Evolutionary conservation across 1,140 invertebrate genomes (phyloP).

Genomic region (Cydia amplana): DNA sequence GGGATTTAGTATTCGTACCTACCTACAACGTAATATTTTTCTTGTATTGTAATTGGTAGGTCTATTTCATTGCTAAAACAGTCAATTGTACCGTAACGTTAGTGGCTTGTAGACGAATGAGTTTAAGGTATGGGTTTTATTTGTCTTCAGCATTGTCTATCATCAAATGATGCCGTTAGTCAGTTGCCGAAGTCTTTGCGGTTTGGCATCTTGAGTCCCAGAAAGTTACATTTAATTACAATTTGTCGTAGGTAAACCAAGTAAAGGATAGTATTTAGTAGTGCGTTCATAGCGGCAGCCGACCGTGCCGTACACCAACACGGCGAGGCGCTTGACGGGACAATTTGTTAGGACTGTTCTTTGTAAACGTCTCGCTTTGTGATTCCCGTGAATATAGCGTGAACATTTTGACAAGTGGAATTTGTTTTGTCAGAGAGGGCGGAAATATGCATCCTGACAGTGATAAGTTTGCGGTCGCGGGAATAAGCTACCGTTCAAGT

Average conservation of each 20-base stretch:
- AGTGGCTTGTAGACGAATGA: no score
- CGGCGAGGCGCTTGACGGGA: constrained; percentile 58
- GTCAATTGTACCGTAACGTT: no score
- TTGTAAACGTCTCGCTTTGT: constrained; percentile 71
- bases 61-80: no score
- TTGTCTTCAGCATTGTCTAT: no score
- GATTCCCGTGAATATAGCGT: constrained; percentile 63
- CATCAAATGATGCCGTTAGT: neutral
- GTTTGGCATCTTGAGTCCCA: neutral
- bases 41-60: no score
- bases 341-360: constrained; percentile 70
- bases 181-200: neutral
- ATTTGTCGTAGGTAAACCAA: constrained; percentile 1
- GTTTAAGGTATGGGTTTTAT: no score
- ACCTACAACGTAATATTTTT: no score
- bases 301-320: constrained; percentile 57
- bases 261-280: constrained; percentile 20
- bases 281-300: constrained; percentile 44
- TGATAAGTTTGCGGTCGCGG: constrained; percentile 43
- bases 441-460: constrained; percentile 51
- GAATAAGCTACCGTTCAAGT: constrained; percentile 23
- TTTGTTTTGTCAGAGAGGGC: constrained; percentile 64
- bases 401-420: constrained; percentile 73
- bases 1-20: no score
- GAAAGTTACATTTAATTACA: neutral